A percentile compares a stretch with the other conserved stretches of the same genome.
phyloP scores from a whole-genome alignment of 1,140 invertebrate genomes.

The Solenopsis invicta region DNA sequence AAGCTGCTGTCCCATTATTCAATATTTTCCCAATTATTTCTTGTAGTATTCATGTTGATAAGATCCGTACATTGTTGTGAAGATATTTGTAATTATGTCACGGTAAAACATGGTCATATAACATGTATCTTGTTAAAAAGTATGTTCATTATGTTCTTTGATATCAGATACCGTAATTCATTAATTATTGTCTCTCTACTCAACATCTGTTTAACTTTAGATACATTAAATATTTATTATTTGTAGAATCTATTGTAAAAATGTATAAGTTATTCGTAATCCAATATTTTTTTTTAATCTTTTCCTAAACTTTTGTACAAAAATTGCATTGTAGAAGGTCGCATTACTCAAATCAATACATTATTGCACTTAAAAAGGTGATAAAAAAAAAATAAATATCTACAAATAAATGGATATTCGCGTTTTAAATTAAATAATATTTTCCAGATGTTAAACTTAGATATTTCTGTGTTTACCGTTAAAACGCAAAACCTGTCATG shows the following conservation, averaged over 20 bases:
- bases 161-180: background rate
- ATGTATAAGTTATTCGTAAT: background rate
- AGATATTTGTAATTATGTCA: slow-evolving; percentile 17
- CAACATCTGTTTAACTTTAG: slow-evolving; percentile 2
- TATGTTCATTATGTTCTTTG: background rate
- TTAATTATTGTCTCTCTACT: background rate
- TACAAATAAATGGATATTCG: slow-evolving; percentile 17
- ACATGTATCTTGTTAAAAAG: background rate
- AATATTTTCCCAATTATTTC: background rate
- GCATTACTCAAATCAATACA: background rate
- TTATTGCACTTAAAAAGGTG: background rate
- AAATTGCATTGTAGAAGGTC: background rate
- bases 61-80: background rate
- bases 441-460: background rate
- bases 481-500: background rate
- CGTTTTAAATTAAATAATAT: background rate
- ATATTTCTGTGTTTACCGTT: slow-evolving; percentile 10
- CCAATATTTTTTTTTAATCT: background rate
- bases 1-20: background rate
- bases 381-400: background rate
- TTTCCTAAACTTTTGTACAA: slow-evolving; percentile 11
- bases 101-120: background rate
- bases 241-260: background rate
- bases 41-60: background rate
- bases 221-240: background rate